Evolutionary conservation across 2,888 invertebrate genomes (phyloP).

Genomic region (Eristalis arbustorum): DNA sequence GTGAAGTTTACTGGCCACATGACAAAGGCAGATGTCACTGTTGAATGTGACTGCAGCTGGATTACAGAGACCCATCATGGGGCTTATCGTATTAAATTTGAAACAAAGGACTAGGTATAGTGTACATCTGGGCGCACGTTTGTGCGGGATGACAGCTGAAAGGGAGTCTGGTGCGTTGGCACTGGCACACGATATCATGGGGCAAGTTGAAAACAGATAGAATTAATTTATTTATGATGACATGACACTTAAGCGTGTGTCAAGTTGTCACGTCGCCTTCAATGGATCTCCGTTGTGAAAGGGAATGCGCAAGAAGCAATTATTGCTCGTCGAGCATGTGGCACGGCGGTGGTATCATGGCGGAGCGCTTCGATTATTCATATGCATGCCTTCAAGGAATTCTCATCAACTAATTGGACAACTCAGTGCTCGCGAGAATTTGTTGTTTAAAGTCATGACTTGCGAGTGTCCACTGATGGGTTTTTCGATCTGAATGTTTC

Average conservation of each 20-base stretch:
- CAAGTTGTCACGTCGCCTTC: neutral
- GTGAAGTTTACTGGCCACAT: slow-evolving; percentile 26
- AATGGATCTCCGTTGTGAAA: too few species aligned
- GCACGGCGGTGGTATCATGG: too few species aligned
- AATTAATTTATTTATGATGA: neutral
- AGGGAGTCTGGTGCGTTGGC: neutral
- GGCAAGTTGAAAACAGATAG: neutral
- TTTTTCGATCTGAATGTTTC: neutral
- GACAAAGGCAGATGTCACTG: slow-evolving; percentile 42
- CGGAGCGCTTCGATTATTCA: too few species aligned
- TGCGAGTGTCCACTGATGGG: neutral
- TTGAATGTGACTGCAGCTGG: slow-evolving; percentile 33
- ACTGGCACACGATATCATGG: neutral
- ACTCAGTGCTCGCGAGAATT: neutral
- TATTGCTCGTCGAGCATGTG: too few species aligned
- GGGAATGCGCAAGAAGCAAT: too few species aligned
- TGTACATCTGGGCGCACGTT: neutral
- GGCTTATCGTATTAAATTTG: neutral
- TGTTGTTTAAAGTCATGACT: neutral
- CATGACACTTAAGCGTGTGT: neutral
- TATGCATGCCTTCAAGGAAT: neutral
- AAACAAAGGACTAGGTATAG: neutral
- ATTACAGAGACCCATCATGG: neutral
- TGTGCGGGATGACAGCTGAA: neutral
- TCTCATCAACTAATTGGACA: neutral